These are phyloP conservation scores for Arothron firmamentum DNA, from an alignment of 2,113 vertebrate species.

Conservation along the genomic window DNA sequence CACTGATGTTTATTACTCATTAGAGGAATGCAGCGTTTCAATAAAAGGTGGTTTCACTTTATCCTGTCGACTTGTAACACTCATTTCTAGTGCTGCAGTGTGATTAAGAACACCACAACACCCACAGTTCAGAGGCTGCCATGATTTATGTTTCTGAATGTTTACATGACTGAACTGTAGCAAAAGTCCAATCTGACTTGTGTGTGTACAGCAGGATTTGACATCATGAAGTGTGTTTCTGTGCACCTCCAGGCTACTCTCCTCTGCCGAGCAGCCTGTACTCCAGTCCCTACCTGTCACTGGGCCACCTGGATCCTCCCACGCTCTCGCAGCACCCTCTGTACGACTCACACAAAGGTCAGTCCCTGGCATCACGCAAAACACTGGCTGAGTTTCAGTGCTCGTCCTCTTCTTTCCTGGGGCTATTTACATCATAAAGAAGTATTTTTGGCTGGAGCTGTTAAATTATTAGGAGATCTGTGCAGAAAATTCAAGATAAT, in stretches of 20 bases:
- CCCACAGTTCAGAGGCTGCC: no score
- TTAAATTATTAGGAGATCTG: no score
- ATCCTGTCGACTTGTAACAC: no score
- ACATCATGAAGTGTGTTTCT: slow-evolving; percentile 3
- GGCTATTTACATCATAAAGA: background rate
- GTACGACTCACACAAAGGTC: slow-evolving; percentile 93
- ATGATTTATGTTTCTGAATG: no score
- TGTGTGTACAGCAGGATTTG: background rate
- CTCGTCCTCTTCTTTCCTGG: background rate
- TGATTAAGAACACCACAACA: no score
- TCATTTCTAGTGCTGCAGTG: no score
- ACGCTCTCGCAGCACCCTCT: slow-evolving; percentile 88
- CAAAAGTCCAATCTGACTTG: background rate
- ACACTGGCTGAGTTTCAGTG: background rate
- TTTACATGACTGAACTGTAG: no score
- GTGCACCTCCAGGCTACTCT: slow-evolving; percentile 79
- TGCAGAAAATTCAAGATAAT: no score
- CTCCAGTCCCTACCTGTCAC: slow-evolving; percentile 86
- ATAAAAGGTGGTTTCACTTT: no score
- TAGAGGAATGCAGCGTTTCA: no score
- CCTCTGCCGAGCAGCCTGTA: slow-evolving; percentile 86
- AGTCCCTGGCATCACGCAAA: slow-evolving; percentile 45
- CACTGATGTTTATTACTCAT: no score
- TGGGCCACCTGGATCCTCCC: slow-evolving; percentile 88
- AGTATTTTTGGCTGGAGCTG: no score